Evolutionary conservation across 2,888 invertebrate genomes (phyloP).

Genomic region (Eucera pruinosa): DNA sequence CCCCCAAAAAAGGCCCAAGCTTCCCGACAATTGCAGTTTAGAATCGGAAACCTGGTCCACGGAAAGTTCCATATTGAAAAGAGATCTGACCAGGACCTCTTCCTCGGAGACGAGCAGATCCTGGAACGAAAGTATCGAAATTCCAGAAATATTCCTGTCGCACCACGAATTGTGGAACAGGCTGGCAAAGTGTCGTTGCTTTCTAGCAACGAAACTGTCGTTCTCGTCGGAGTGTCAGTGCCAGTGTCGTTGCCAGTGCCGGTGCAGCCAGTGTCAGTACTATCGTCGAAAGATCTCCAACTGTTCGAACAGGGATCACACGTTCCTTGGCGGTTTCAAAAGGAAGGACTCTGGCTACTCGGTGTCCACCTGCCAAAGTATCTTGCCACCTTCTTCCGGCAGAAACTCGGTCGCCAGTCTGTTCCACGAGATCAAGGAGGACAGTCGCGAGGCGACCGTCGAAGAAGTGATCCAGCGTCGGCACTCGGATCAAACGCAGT

Average conservation of each 20-base stretch:
- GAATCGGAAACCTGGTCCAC: conserved; percentile 71
- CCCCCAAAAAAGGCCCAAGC: conserved; percentile 15
- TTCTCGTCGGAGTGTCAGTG: conserved; percentile 53
- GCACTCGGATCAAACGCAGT: conserved; percentile 74
- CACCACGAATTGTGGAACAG: conserved; percentile 64
- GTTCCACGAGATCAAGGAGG: conserved; percentile 56
- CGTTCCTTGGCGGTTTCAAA: conserved; percentile 46
- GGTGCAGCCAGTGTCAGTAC: conserved; percentile 66
- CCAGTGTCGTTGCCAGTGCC: conserved; percentile 57
- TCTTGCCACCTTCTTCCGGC: conserved; percentile 71
- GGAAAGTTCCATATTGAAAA: conserved; percentile 60
- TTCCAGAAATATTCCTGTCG: conserved; percentile 70
- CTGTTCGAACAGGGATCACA: conserved; percentile 55
- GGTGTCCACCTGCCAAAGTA: conserved; percentile 78
- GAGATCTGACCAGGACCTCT: conserved; percentile 60
- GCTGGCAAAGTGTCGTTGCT: conserved; percentile 59
- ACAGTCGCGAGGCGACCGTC: conserved; percentile 29
- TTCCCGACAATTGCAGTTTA: conserved; percentile 54
- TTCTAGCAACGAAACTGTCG: conserved; percentile 51
- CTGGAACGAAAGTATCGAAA: conserved; percentile 69
- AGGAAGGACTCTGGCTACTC: conserved; percentile 76
- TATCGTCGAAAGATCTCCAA: conserved; percentile 65
- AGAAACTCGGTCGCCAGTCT: conserved; percentile 71
- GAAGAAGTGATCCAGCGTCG: conserved; percentile 61
- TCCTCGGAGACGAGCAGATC: conserved; percentile 70